These are phyloP conservation scores for Pyralis farinalis DNA, from an alignment of 2,888 invertebrate genomes.

Conservation along the genomic window DNA sequence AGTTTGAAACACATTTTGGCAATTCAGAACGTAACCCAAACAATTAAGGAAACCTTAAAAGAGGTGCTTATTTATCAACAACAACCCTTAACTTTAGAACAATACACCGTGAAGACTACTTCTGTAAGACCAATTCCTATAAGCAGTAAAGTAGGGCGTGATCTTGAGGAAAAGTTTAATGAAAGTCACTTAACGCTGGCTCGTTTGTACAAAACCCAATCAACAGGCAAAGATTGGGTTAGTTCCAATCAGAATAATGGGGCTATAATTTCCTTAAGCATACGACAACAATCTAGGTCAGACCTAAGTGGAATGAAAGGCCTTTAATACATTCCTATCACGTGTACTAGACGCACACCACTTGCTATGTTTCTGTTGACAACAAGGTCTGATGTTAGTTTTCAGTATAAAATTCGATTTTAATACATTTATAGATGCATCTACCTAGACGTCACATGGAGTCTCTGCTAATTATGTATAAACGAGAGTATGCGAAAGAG, in stretches of 20 bases:
- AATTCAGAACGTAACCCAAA: not conserved
- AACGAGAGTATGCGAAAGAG: no score
- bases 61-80: no score
- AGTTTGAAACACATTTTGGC: not conserved
- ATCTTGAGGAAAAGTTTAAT: not conserved
- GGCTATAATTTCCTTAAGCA: constrained; percentile 7
- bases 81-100: no score
- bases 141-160: no score
- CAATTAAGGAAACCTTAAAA: not conserved
- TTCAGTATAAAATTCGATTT: no score
- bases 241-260: not conserved
- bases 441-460: no score
- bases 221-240: not conserved
- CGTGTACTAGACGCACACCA: constrained; percentile 16
- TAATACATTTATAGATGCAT: no score
- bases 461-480: no score
- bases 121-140: no score
- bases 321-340: constrained; percentile 40
- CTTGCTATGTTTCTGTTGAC: no score
- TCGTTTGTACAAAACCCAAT: not conserved
- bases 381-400: no score
- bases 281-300: constrained; percentile 18
- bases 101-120: no score
- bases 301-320: constrained; percentile 12
- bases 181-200: not conserved